phyloP scores from a whole-genome alignment of 2,888 invertebrate species.

The Hypsopygia costalis region DNA sequence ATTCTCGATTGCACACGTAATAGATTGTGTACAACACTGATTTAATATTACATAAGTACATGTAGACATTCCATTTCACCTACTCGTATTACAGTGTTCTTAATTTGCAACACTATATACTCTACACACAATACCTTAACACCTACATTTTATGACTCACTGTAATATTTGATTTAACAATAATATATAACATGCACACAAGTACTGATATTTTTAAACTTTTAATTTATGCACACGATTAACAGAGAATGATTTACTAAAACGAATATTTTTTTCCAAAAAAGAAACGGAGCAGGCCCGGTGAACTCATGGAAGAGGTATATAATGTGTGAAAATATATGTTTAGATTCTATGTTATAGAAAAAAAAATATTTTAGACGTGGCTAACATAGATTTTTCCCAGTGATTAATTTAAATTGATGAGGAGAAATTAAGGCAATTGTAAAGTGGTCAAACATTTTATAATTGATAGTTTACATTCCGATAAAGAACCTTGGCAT shows the following conservation, averaged over 20 bases:
- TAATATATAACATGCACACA: conserved; percentile 17
- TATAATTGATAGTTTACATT: conserved; percentile 2
- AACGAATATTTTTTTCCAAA: conserved; percentile 78
- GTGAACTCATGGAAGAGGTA: conserved; percentile 89
- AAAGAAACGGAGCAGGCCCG: conserved; percentile 88
- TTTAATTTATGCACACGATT: conserved; percentile 52
- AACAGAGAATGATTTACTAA: conserved; percentile 76
- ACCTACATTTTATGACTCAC: background rate
- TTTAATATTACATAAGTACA: conserved; percentile 11
- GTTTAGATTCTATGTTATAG: conserved; percentile 73
- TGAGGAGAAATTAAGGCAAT: conserved; percentile 9
- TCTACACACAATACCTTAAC: conserved; percentile 2
- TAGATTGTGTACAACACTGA: conserved; percentile 18
- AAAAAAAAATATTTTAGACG: conserved; percentile 53
- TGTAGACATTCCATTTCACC: conserved; percentile 8
- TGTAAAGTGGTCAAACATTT: conserved; percentile 12
- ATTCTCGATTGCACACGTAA: conserved; percentile 24
- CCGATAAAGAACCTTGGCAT: background rate
- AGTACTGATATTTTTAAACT: conserved; percentile 20
- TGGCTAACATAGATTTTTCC: conserved; percentile 75
- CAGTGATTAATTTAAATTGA: conserved; percentile 57
- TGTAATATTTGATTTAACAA: conserved; percentile 13
- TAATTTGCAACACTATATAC: too few relatives aligned
- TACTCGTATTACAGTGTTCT: too few relatives aligned
- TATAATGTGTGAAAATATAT: conserved; percentile 70